A percentile compares a stretch with the other conserved stretches of the same genome.
phyloP scores from a whole-genome alignment of 2,888 invertebrate genomes.

The Dendrolimus houi region DNA sequence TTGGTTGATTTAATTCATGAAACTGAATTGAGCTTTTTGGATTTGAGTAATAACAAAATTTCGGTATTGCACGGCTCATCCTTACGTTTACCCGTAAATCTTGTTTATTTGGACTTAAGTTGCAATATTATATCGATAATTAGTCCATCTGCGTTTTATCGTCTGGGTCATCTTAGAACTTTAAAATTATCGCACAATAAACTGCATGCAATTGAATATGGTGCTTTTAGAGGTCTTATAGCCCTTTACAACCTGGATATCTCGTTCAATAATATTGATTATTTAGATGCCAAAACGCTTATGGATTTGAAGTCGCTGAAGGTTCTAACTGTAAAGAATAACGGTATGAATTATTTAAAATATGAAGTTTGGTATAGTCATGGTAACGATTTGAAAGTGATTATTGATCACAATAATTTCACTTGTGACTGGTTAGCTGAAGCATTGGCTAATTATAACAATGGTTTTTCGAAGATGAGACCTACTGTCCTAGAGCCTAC shows the following conservation, averaged over 20 bases:
- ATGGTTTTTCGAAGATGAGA: constrained; percentile 49
- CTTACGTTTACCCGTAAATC: constrained; percentile 35
- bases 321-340: constrained; percentile 40
- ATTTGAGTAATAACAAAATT: constrained; percentile 47
- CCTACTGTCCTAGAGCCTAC: constrained; percentile 28
- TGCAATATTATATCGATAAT: constrained; percentile 39
- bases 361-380: constrained; percentile 49
- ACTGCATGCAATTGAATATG: constrained; percentile 39
- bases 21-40: constrained; percentile 33
- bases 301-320: constrained; percentile 45
- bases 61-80: constrained; percentile 32
- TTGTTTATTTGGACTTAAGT: constrained; percentile 41
- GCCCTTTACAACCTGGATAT: constrained; percentile 32
- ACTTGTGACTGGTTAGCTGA: constrained; percentile 51
- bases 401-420: constrained; percentile 50
- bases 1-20: constrained; percentile 38
- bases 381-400: constrained; percentile 34
- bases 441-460: constrained; percentile 44
- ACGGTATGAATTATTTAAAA: constrained; percentile 36
- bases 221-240: constrained; percentile 42
- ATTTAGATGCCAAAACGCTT: constrained; percentile 46
- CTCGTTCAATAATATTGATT: constrained; percentile 35
- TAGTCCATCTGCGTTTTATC: constrained; percentile 43
- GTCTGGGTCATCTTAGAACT: constrained; percentile 30
- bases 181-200: constrained; percentile 45